Conservation (phyloP, 1,140 invertebrate species). For the Fopius arisanus region DNA sequence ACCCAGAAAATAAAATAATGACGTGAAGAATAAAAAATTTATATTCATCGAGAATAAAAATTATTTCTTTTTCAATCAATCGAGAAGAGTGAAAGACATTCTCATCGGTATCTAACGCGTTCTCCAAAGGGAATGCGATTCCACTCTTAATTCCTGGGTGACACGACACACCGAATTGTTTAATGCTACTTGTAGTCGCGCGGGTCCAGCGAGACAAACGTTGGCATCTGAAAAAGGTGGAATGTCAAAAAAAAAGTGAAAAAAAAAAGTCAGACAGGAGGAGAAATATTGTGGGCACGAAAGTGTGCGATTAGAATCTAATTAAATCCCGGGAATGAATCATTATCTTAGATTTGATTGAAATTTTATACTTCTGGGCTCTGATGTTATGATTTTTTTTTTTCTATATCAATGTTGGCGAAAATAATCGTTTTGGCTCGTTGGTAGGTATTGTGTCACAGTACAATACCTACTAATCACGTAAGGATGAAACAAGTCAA, state of each 20-base stretch:
- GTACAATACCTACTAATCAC: conserved; percentile 34
- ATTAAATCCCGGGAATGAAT: background rate
- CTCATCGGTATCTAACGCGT: background rate
- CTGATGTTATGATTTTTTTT: background rate
- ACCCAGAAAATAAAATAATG: background rate
- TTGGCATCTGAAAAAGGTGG: conserved; percentile 41
- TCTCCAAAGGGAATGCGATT: background rate
- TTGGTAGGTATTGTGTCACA: conserved; percentile 37
- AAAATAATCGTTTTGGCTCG: conserved; percentile 1
- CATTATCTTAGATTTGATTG: background rate
- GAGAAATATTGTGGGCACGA: conserved; percentile 6
- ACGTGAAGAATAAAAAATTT: background rate
- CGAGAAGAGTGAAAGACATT: background rate
- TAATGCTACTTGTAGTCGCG: conserved; percentile 14
- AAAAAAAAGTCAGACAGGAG: background rate
- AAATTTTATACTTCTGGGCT: background rate
- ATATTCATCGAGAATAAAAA: background rate
- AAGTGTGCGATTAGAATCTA: conserved; percentile 4
- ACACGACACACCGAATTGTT: background rate
- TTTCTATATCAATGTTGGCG: background rate
- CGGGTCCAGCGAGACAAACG: conserved; percentile 18
- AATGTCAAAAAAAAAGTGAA: conserved; percentile 18
- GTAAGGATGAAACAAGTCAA: background rate
- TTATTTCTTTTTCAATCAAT: background rate
- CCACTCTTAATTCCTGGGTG: background rate